Evolutionary conservation across 2,888 invertebrate species (phyloP).

Genomic region (Cheilosia urbana): DNA sequence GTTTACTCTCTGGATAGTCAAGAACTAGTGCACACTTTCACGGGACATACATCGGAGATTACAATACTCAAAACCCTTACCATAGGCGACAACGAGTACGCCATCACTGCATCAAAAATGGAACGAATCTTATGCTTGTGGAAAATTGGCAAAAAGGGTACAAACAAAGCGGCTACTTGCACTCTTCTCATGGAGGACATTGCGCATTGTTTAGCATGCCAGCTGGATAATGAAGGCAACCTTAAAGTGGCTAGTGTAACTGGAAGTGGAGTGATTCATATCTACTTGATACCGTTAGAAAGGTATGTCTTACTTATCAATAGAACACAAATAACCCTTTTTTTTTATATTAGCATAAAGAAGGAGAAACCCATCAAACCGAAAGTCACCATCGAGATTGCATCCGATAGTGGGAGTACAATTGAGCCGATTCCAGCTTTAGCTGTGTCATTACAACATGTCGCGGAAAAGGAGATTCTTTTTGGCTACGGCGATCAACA

Average conservation of each 20-base stretch:
- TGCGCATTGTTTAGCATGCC: conserved; percentile 85
- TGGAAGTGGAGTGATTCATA: conserved; percentile 90
- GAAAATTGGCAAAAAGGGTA: conserved; percentile 82
- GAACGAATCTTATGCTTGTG: conserved; percentile 83
- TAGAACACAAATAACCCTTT: not conserved
- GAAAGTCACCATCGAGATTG: conserved; percentile 86
- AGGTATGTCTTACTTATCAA: conserved; percentile 83
- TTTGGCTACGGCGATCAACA: conserved; percentile 86
- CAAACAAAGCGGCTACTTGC: conserved; percentile 85
- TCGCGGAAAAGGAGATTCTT: conserved; percentile 83
- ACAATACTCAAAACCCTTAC: conserved; percentile 83
- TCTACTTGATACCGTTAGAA: conserved; percentile 91
- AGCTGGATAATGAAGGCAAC: conserved; percentile 84
- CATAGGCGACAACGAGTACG: conserved; percentile 79
- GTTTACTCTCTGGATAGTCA: conserved; percentile 86
- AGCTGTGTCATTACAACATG: conserved; percentile 82
- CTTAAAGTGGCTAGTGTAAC: conserved; percentile 85
- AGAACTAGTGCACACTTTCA: conserved; percentile 86
- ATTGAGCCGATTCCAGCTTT: conserved; percentile 86
- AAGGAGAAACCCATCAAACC: conserved; percentile 87
- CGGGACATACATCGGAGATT: conserved; percentile 87
- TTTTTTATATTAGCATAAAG: conserved; percentile 78
- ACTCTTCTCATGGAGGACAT: conserved; percentile 89
- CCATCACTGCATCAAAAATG: conserved; percentile 81
- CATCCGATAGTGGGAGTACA: conserved; percentile 85